phyloP scores from a whole-genome alignment of 2,888 invertebrate species.

The Branchellion lobata region DNA sequence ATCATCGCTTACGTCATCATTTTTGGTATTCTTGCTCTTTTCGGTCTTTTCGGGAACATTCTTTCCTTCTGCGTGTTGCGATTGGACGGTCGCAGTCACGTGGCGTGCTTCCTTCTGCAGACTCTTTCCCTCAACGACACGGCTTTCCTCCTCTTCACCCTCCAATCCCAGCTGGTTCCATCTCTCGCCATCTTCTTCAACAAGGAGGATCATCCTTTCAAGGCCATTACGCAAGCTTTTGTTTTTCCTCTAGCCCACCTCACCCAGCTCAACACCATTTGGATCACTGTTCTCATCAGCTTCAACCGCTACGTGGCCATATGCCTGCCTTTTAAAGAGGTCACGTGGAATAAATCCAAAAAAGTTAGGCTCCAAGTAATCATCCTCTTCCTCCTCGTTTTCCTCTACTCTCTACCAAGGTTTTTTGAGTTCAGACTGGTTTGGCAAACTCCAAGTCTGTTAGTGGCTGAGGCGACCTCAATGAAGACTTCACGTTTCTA shows the following conservation, averaged over 20 bases:
- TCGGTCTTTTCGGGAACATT: slow-evolving; percentile 49
- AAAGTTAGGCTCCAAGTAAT: slow-evolving; percentile 49
- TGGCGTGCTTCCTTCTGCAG: slow-evolving; percentile 51
- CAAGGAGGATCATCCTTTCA: slow-evolving; percentile 28
- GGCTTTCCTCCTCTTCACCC: slow-evolving; percentile 50
- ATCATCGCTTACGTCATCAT: slow-evolving; percentile 41
- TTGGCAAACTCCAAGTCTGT: slow-evolving; percentile 20
- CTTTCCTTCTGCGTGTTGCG: slow-evolving; percentile 52
- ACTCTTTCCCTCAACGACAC: slow-evolving; percentile 51
- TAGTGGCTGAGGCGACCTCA: slow-evolving; percentile 20
- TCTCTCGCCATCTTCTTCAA: slow-evolving; percentile 47
- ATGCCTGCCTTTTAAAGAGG: slow-evolving; percentile 52
- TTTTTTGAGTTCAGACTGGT: slow-evolving; percentile 49
- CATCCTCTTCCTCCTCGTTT: slow-evolving; percentile 41
- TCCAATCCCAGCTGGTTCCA: slow-evolving; percentile 48
- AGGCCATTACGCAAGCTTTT: slow-evolving; percentile 46
- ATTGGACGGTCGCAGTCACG: slow-evolving; percentile 50
- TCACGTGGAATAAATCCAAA: slow-evolving; percentile 49
- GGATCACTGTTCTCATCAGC: slow-evolving; percentile 53
- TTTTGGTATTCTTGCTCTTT: background rate
- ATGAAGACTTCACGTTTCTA: slow-evolving; percentile 46
- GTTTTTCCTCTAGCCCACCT: slow-evolving; percentile 52
- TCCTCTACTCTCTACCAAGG: slow-evolving; percentile 52
- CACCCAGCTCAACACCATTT: slow-evolving; percentile 52
- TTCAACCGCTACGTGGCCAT: slow-evolving; percentile 53